A percentile compares a stretch with the other conserved stretches of the same genome.
Evolutionary conservation across 2,797 vertebrate species (phyloP).

Genomic region (Setipinna tenuifilis): DNA sequence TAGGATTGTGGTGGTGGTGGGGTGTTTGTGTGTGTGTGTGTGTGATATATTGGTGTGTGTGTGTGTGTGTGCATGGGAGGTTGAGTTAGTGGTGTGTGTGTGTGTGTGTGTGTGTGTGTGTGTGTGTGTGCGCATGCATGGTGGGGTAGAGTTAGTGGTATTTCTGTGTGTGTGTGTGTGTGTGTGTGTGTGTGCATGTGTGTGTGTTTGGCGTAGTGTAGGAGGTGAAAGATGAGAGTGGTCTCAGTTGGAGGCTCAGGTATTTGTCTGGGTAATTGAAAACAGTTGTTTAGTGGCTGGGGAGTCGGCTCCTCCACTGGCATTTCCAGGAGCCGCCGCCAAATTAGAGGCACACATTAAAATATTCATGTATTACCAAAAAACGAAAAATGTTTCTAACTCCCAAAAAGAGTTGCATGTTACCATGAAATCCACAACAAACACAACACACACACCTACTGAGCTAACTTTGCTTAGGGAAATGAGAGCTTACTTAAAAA

Average conservation of each 20-base stretch:
- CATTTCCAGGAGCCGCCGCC: neutral
- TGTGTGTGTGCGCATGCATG: too few relatives aligned
- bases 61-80: too few relatives aligned
- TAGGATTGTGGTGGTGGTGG: too few relatives aligned
- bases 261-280: slow-evolving; percentile 56
- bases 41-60: slow-evolving; percentile 29
- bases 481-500: neutral
- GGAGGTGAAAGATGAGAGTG: neutral
- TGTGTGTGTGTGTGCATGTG: neutral
- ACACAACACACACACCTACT: neutral
- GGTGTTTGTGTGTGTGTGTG: too few relatives aligned
- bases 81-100: too few relatives aligned
- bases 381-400: neutral
- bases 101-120: too few relatives aligned
- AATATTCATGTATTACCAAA: neutral
- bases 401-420: neutral
- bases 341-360: neutral
- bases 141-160: too few relatives aligned
- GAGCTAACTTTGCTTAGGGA: too few relatives aligned
- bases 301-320: slow-evolving; percentile 37
- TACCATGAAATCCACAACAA: neutral
- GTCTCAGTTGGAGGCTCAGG: slow-evolving; percentile 13
- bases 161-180: too few relatives aligned
- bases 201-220: neutral
- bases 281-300: slow-evolving; percentile 62